Percentiles rank a stretch among this genome's conserved stretches.
Conservation (phyloP, 2,113 vertebrate genomes). For the Cricetomys ansorgei region DNA sequence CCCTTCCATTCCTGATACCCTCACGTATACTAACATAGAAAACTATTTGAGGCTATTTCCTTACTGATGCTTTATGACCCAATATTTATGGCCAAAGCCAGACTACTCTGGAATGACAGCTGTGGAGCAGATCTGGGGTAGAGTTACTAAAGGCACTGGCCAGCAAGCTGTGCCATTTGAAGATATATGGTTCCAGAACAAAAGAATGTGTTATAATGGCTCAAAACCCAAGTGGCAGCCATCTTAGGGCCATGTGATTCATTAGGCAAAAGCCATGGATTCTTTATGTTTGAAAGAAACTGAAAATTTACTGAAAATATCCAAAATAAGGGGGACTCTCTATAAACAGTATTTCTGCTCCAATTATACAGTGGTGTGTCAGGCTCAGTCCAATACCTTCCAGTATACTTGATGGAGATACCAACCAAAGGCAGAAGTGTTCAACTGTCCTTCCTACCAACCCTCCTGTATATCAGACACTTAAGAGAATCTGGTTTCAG, state of each 20-base stretch:
- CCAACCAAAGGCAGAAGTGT: too few relatives aligned
- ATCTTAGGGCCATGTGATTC: not conserved
- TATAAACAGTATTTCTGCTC: not conserved
- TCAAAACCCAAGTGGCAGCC: not conserved
- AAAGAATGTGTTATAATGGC: not conserved
- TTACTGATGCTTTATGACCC: slow-evolving; percentile 37
- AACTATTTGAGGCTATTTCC: slow-evolving; percentile 26
- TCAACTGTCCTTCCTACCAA: not conserved
- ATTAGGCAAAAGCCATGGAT: not conserved
- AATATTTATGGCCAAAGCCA: slow-evolving; percentile 62
- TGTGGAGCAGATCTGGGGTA: not conserved
- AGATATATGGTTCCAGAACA: not conserved
- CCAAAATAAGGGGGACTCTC: not conserved
- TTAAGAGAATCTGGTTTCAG: not conserved
- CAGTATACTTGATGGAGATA: not conserved
- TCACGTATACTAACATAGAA: not conserved
- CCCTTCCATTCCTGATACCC: not conserved
- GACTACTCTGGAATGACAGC: not conserved
- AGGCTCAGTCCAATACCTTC: not conserved
- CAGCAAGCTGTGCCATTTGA: not conserved
- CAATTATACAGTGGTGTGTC: not conserved
- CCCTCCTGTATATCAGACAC: too few relatives aligned
- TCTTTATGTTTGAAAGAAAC: not conserved
- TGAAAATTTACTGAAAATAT: not conserved
- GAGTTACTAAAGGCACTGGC: fast-evolving